A percentile compares a stretch with the other conserved stretches of the same genome.
Conservation (phyloP, 2,797 vertebrate genomes). For the Tympanoctomys barrerae region DNA sequence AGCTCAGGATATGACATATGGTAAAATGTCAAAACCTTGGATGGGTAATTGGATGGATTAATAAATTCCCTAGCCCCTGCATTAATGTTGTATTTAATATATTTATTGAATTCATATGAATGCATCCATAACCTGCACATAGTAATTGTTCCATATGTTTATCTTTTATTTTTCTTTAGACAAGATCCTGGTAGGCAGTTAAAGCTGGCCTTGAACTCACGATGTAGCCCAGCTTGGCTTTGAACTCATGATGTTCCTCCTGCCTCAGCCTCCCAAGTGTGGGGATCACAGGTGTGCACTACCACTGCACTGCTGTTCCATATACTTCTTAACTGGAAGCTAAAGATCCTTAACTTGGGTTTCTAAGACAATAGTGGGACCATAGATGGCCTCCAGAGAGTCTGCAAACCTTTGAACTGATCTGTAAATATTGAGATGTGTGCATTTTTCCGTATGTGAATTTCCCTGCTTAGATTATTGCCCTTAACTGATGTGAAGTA, state of each 20-base stretch:
- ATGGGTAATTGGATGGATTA: background rate
- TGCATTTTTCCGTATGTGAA: slow-evolving; percentile 32
- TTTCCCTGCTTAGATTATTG: slow-evolving; percentile 25
- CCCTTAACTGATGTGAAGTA: background rate
- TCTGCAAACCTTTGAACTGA: slow-evolving; percentile 9
- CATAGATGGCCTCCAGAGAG: background rate
- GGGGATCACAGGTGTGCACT: background rate
- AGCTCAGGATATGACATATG: background rate
- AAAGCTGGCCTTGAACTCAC: background rate
- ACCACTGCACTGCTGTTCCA: background rate
- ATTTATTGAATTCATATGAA: background rate
- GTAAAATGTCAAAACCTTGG: slow-evolving; percentile 14
- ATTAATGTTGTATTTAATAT: background rate
- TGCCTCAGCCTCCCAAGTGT: background rate
- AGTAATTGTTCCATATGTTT: background rate
- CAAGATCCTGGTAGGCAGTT: background rate
- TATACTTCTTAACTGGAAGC: background rate
- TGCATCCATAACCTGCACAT: background rate
- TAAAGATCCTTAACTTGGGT: background rate
- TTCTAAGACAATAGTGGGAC: background rate
- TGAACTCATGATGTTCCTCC: background rate
- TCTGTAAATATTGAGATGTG: background rate
- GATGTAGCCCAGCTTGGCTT: background rate
- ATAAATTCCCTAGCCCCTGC: background rate
- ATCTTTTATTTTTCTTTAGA: background rate